These are phyloP conservation scores for Orchesellides sinensis DNA, from an alignment of 2,888 invertebrate genomes.

Conservation along the genomic window DNA sequence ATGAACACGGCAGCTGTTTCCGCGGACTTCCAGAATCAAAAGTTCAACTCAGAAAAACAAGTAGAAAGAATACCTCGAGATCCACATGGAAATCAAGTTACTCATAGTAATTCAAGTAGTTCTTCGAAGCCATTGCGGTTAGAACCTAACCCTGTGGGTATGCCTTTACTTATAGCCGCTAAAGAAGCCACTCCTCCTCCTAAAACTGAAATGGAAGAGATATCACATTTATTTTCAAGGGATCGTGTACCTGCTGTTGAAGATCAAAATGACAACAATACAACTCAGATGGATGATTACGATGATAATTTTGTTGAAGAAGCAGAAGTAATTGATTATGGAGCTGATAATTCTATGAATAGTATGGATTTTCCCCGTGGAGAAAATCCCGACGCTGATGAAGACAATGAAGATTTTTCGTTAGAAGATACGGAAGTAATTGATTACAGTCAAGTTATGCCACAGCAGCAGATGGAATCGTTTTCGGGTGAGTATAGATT, in stretches of 20 bases:
- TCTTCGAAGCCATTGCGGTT: slow-evolving; percentile 6
- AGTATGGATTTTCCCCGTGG: slow-evolving; percentile 65
- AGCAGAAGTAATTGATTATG: slow-evolving; percentile 72
- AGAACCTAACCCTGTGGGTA: slow-evolving; percentile 44
- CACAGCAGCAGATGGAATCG: neutral
- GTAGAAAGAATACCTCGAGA: slow-evolving; percentile 58
- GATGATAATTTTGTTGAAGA: slow-evolving; percentile 51
- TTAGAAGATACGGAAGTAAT: slow-evolving; percentile 68
- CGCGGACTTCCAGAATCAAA: neutral
- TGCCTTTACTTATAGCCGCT: slow-evolving; percentile 51
- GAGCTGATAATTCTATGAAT: slow-evolving; percentile 56
- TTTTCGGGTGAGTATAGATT: slow-evolving; percentile 13
- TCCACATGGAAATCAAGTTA: slow-evolving; percentile 15
- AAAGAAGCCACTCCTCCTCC: slow-evolving; percentile 37
- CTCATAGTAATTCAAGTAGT: neutral
- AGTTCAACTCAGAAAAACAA: neutral
- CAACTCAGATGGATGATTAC: slow-evolving; percentile 2
- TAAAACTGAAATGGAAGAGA: slow-evolving; percentile 27
- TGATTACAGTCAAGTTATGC: slow-evolving; percentile 71
- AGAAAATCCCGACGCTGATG: slow-evolving; percentile 34
- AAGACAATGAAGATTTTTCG: slow-evolving; percentile 53
- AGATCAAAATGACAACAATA: neutral
- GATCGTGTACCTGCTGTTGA: slow-evolving; percentile 49
- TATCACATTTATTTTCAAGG: slow-evolving; percentile 57
- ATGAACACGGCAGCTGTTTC: neutral